Conservation (phyloP, 2,888 invertebrate species). For the Tinea semifulvella region DNA sequence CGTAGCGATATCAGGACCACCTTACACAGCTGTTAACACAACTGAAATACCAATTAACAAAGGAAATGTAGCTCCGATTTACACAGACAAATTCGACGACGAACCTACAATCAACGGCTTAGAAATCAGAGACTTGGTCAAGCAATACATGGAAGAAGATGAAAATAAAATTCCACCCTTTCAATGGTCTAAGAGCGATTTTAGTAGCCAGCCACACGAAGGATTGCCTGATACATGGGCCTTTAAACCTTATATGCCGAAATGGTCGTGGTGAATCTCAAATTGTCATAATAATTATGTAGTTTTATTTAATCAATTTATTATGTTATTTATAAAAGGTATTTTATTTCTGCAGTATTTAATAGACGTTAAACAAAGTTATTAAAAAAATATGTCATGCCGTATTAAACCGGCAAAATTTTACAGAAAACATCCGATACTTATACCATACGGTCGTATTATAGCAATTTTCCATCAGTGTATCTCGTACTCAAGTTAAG, state of each 20-base stretch:
- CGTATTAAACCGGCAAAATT: too few relatives aligned
- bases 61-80: constrained; percentile 48
- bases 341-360: too few relatives aligned
- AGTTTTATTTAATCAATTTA: too few relatives aligned
- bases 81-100: constrained; percentile 51
- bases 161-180: constrained; percentile 65
- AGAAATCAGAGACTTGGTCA: constrained; percentile 46
- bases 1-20: constrained; percentile 47
- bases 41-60: constrained; percentile 38
- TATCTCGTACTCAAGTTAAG: too few relatives aligned
- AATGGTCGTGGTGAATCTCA: constrained; percentile 66
- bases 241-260: constrained; percentile 68
- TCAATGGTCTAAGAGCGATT: constrained; percentile 77
- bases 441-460: too few relatives aligned
- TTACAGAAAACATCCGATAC: too few relatives aligned
- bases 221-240: constrained; percentile 81
- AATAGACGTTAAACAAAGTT: too few relatives aligned
- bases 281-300: too few relatives aligned
- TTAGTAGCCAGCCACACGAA: constrained; percentile 68
- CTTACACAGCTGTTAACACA: constrained; percentile 32
- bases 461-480: too few relatives aligned
- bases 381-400: too few relatives aligned
- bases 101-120: constrained; percentile 41
- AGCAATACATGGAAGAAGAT: constrained; percentile 39
- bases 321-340: too few relatives aligned